These are phyloP conservation scores for Lasiurus borealis DNA, from an alignment of 2,113 vertebrate genomes.

Conservation along the genomic window DNA sequence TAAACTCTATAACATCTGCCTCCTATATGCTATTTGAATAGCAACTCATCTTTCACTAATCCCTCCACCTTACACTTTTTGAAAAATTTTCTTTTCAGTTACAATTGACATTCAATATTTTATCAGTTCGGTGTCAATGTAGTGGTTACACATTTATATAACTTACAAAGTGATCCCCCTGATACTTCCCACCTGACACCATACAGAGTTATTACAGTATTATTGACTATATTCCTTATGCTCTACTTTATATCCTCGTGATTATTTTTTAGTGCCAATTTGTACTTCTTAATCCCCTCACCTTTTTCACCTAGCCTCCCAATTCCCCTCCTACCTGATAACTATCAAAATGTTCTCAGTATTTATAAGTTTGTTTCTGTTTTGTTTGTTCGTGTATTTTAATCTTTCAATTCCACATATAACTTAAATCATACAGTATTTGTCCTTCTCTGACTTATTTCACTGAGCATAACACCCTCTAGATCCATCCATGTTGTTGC, in stretches of 20 bases:
- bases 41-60: slow-evolving; percentile 28
- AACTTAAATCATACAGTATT: background rate
- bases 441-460: background rate
- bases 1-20: slow-evolving; percentile 34
- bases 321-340: background rate
- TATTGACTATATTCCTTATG: background rate
- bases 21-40: slow-evolving; percentile 46
- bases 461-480: background rate
- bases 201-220: background rate
- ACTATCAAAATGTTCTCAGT: background rate
- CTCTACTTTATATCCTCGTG: background rate
- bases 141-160: background rate
- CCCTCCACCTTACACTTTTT: slow-evolving; percentile 20
- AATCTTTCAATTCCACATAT: background rate
- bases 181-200: background rate
- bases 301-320: background rate
- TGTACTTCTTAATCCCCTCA: background rate
- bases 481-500: background rate
- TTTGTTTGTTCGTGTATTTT: background rate
- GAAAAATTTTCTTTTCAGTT: background rate
- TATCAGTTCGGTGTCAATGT: background rate
- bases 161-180: background rate
- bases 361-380: background rate
- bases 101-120: background rate
- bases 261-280: background rate